phyloP scores from a whole-genome alignment of 1,140 invertebrate genomes.

The Rhagoletis pomonella region DNA sequence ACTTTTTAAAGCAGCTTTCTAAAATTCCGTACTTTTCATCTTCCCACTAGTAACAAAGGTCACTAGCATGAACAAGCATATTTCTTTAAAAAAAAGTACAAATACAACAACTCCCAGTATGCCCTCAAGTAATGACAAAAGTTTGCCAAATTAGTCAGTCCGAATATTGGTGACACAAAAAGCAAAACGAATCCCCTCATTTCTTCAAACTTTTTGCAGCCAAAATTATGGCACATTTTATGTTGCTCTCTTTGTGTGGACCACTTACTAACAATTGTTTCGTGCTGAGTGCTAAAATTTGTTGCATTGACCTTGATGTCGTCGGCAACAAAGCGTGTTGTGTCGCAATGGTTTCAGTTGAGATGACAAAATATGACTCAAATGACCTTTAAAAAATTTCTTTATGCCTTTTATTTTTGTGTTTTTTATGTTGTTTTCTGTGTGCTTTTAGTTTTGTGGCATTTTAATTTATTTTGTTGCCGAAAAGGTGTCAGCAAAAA shows the following conservation, averaged over 20 bases:
- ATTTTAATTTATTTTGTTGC: neutral
- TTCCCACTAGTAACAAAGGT: neutral
- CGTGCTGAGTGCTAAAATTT: neutral
- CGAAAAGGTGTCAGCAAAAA: neutral
- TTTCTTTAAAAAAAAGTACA: neutral
- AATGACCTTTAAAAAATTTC: neutral
- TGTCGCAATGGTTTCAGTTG: constrained; percentile 8
- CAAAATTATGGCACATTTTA: neutral
- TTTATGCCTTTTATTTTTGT: neutral
- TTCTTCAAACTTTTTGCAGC: neutral
- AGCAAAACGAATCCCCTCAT: neutral
- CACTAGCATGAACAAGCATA: neutral
- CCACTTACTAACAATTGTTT: neutral
- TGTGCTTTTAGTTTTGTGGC: neutral
- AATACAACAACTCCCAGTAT: neutral
- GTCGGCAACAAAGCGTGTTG: neutral
- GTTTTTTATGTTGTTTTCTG: neutral
- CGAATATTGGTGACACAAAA: neutral
- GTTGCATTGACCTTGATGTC: constrained; percentile 16
- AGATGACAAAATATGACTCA: neutral
- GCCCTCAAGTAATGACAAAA: neutral
- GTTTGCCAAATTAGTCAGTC: neutral
- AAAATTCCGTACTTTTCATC: too few relatives aligned
- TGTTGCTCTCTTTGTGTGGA: neutral
- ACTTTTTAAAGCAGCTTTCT: too few relatives aligned